Evolutionary conservation across 2,888 invertebrate genomes (phyloP).

Genomic region (Ophion ellenae): DNA sequence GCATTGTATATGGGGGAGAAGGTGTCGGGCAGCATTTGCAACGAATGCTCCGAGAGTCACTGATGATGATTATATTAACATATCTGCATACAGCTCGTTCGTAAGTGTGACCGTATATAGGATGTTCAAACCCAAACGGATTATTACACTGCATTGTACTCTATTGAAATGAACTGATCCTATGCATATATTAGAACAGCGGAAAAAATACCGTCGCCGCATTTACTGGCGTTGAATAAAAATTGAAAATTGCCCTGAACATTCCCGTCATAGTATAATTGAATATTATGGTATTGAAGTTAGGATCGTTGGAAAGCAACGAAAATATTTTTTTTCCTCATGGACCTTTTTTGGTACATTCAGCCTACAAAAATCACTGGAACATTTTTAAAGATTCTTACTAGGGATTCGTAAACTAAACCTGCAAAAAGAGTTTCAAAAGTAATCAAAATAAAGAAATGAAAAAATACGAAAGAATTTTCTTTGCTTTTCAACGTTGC

Average conservation of each 20-base stretch:
- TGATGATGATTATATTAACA: slow-evolving; percentile 27
- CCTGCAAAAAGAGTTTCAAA: no score
- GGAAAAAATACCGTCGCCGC: not conserved
- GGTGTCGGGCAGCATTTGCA: slow-evolving; percentile 35
- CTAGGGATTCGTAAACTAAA: no score
- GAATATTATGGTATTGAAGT: not conserved
- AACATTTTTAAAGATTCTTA: no score
- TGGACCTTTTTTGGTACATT: no score
- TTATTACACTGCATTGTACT: not conserved
- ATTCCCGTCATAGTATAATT: not conserved
- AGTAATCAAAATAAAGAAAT: no score
- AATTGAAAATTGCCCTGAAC: not conserved
- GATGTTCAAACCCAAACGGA: slow-evolving; percentile 2
- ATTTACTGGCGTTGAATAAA: not conserved
- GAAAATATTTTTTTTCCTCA: no score
- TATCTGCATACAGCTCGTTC: slow-evolving; percentile 6
- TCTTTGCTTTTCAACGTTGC: no score
- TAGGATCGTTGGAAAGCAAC: no score
- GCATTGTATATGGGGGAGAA: slow-evolving; percentile 20
- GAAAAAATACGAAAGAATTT: no score
- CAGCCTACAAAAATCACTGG: no score
- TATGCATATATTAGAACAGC: not conserved
- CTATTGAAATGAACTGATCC: not conserved
- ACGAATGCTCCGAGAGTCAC: slow-evolving; percentile 31
- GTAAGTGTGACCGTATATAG: not conserved